A percentile compares a stretch with the other conserved stretches of the same genome.
Conservation (phyloP, 2,797 vertebrate species). For the Aplochiton taeniatus region DNA sequence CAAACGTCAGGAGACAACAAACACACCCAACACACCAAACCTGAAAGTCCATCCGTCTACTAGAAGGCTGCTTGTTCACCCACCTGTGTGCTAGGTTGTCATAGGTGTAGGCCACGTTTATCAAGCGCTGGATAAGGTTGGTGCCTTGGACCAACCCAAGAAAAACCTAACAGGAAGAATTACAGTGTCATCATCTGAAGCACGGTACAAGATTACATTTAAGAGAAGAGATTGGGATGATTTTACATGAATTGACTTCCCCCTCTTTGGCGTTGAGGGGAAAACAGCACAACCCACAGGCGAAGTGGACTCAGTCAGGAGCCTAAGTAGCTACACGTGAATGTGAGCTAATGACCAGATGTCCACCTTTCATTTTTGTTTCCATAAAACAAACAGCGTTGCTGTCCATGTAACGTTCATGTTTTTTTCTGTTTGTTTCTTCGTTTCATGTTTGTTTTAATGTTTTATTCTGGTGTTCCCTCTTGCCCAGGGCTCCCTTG, state of each 20-base stretch:
- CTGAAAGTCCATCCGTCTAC: background rate
- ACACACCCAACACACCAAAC: background rate
- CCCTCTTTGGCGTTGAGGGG: too few relatives aligned
- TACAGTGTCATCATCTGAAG: background rate
- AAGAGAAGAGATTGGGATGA: background rate
- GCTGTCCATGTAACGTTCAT: too few relatives aligned
- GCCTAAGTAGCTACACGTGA: too few relatives aligned
- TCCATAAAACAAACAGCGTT: too few relatives aligned
- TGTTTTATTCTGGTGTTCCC: too few relatives aligned
- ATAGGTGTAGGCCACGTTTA: slow-evolving; percentile 98
- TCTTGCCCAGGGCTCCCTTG: too few relatives aligned
- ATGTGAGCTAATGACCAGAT: too few relatives aligned
- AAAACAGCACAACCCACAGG: too few relatives aligned
- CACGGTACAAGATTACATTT: background rate
- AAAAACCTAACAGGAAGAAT: slow-evolving; percentile 80
- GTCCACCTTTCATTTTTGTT: too few relatives aligned
- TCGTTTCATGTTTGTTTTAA: too few relatives aligned
- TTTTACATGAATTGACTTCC: background rate
- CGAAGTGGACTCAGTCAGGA: too few relatives aligned
- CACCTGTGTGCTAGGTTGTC: slow-evolving; percentile 98
- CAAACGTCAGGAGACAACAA: background rate
- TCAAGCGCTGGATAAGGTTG: slow-evolving; percentile 94
- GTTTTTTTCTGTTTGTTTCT: too few relatives aligned
- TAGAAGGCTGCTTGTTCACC: background rate
- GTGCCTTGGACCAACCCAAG: slow-evolving; percentile 95